Evolutionary conservation across 2,113 vertebrate species (phyloP).

Genomic region (Trachemys scripta): DNA sequence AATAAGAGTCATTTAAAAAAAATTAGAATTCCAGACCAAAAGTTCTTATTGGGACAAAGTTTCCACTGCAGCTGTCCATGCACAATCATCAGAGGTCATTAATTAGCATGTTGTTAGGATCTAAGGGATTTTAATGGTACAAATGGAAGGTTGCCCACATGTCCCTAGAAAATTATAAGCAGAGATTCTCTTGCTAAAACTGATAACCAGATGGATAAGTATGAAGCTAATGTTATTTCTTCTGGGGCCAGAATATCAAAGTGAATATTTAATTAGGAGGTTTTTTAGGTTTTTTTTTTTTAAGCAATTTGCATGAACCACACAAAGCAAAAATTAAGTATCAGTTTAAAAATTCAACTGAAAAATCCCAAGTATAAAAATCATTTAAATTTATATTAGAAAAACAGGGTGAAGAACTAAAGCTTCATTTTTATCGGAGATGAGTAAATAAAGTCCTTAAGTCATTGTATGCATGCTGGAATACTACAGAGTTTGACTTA

Average conservation of each 20-base stretch:
- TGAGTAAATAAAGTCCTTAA: constrained; percentile 59
- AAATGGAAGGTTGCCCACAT: constrained; percentile 74
- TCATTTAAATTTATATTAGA: constrained; percentile 70
- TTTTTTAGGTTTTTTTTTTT: neutral
- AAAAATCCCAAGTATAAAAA: constrained; percentile 42
- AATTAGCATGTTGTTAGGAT: constrained; percentile 81
- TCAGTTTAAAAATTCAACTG: constrained; percentile 53
- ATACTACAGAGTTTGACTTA: constrained; percentile 27
- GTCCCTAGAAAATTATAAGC: constrained; percentile 76
- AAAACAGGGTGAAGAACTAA: constrained; percentile 44
- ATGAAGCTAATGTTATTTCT: constrained; percentile 80
- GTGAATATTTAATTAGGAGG: constrained; percentile 75
- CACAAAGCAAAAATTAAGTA: constrained; percentile 68
- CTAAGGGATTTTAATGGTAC: constrained; percentile 77
- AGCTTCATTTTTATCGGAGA: constrained; percentile 48
- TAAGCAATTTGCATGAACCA: constrained; percentile 44
- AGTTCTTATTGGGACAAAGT: constrained; percentile 6
- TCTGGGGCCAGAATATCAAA: constrained; percentile 78
- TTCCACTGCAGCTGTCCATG: constrained; percentile 38
- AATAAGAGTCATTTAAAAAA: neutral
- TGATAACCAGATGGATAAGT: constrained; percentile 83
- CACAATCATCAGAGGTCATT: constrained; percentile 61
- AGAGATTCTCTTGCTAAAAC: constrained; percentile 73
- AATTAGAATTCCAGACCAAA: too few relatives aligned
- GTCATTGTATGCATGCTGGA: constrained; percentile 39